These are phyloP conservation scores for Cataglyphis cursor DNA, from an alignment of 2,888 invertebrate species.

Conservation along the genomic window DNA sequence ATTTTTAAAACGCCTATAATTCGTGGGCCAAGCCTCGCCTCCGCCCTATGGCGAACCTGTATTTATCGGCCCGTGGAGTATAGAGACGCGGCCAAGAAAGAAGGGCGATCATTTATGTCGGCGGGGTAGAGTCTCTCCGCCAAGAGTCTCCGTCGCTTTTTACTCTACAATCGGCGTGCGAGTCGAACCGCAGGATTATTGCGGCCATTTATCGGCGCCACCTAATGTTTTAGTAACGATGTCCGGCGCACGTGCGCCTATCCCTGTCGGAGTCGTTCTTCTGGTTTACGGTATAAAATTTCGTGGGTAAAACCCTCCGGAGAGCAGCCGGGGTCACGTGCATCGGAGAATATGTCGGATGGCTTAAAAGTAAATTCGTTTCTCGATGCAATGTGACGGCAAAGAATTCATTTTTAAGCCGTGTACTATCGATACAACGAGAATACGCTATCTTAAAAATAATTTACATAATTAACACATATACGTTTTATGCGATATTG, in stretches of 20 bases:
- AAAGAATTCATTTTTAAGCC: conserved; percentile 42
- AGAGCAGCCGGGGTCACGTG: conserved; percentile 60
- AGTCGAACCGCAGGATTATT: conserved; percentile 80
- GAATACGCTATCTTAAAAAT: not conserved
- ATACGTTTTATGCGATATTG: not conserved
- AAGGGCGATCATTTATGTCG: conserved; percentile 85
- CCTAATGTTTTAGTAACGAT: conserved; percentile 85
- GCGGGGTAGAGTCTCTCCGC: conserved; percentile 51
- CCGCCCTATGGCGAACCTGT: conserved; percentile 81
- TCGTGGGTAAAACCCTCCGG: conserved; percentile 51
- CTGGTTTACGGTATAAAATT: conserved; percentile 63
- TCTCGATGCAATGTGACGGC: conserved; percentile 47
- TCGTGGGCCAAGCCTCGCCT: conserved; percentile 79
- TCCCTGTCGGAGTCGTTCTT: conserved; percentile 59
- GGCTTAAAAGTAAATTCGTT: conserved; percentile 49
- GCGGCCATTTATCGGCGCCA: conserved; percentile 83
- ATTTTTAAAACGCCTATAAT: conserved; percentile 87
- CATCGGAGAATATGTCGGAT: conserved; percentile 56
- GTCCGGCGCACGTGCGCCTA: conserved; percentile 75
- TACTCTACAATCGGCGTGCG: conserved; percentile 83
- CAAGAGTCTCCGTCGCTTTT: conserved; percentile 71
- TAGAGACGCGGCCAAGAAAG: conserved; percentile 81
- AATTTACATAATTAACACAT: not conserved
- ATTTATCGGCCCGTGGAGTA: conserved; percentile 87
- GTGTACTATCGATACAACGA: conserved; percentile 35